These are phyloP conservation scores for Percina caprodes DNA, from an alignment of 2,113 vertebrate species.

Conservation along the genomic window DNA sequence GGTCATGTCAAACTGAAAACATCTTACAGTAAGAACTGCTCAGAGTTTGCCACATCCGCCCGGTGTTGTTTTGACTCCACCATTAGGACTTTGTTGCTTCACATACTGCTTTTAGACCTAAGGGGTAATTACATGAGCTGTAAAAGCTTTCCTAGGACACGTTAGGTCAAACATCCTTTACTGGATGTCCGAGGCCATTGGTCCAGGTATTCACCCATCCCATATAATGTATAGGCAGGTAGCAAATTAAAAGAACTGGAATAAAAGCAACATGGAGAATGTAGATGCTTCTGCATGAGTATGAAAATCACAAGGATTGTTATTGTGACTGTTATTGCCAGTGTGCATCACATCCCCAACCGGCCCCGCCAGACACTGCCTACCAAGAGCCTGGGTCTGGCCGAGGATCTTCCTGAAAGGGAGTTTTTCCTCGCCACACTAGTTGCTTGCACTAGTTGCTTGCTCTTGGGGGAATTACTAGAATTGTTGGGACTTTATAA, in stretches of 20 bases:
- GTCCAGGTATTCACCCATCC: not conserved
- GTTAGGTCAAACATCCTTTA: constrained; percentile 2
- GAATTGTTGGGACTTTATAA: no score
- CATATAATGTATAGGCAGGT: not conserved
- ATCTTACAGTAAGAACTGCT: constrained; percentile 60
- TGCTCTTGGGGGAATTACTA: no score
- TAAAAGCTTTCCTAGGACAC: not conserved
- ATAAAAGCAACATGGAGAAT: not conserved
- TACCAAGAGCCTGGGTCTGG: no score
- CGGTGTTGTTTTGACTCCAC: constrained; percentile 25
- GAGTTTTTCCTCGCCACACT: no score
- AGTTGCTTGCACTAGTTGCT: no score
- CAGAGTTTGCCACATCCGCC: constrained; percentile 60
- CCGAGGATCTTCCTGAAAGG: no score
- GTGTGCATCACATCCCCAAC: no score
- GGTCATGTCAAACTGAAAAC: constrained; percentile 62
- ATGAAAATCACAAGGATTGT: no score
- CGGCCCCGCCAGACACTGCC: no score
- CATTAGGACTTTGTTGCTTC: constrained; percentile 27
- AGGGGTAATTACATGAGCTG: constrained; percentile 32
- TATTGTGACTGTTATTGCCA: no score
- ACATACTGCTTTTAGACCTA: constrained; percentile 18
- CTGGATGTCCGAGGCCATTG: not conserved
- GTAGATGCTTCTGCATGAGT: not conserved
- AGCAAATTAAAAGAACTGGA: not conserved